Conservation (phyloP, 2,113 vertebrate genomes). For the Lagopus leucura region DNA sequence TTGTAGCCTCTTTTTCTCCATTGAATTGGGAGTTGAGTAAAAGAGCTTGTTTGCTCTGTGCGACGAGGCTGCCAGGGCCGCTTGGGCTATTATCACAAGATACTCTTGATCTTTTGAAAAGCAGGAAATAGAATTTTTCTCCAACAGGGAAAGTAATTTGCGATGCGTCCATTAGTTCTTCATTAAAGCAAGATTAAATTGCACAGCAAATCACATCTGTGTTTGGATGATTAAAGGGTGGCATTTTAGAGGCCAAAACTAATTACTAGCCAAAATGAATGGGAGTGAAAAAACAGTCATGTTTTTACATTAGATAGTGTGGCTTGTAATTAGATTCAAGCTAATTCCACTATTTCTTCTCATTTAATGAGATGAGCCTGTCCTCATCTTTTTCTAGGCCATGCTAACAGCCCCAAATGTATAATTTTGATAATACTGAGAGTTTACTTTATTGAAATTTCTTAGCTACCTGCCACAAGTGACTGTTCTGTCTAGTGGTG, state of each 20-base stretch:
- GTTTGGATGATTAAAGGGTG: constrained; percentile 99
- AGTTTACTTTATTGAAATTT: constrained; percentile 99
- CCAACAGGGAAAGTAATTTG: constrained; percentile 97
- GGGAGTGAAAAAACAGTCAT: constrained; percentile 99
- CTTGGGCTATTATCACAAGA: constrained; percentile 99
- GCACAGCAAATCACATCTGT: constrained; percentile 99
- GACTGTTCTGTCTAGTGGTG: constrained; percentile 89
- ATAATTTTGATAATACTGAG: constrained; percentile 98
- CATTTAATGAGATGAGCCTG: constrained; percentile 99
- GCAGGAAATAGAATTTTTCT: constrained; percentile 99
- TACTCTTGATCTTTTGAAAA: constrained; percentile 99
- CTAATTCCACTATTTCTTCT: constrained; percentile 99
- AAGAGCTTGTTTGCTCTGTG: constrained; percentile 99
- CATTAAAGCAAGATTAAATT: constrained; percentile 99
- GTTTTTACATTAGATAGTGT: constrained; percentile 99
- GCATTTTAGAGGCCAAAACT: constrained; percentile 99
- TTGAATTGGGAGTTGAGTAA: constrained; percentile 99
- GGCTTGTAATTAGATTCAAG: constrained; percentile 99
- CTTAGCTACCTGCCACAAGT: constrained; percentile 94
- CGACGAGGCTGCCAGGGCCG: constrained; percentile 91
- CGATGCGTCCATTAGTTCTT: constrained; percentile 99
- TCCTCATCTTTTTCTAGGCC: constrained; percentile 94
- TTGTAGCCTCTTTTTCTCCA: constrained; percentile 94
- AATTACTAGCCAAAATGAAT: constrained; percentile 99
- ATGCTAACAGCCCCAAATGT: constrained; percentile 94